Evolutionary conservation across 2,888 invertebrate genomes (phyloP), one percentile per base, ranked within the genome.

Genomic region (Lasioglossum villosulum): DNA sequence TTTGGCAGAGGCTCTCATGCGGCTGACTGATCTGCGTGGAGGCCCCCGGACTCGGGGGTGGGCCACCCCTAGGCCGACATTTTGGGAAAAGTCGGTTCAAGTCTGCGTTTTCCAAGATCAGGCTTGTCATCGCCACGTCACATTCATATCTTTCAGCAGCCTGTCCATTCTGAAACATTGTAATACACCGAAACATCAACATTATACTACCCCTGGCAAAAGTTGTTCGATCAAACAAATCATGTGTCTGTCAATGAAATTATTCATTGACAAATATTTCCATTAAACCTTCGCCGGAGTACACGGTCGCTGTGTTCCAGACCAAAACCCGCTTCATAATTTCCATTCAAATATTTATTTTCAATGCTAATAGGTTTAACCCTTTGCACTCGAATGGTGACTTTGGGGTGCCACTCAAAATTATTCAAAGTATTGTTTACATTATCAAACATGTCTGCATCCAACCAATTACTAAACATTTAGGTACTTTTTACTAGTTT

Each of bases 81-180:
- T 95, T 95, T 86, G 95, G 95, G 92, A 95, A 95, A 90, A 95
- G 94, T 92, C 93, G 94, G 91, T 94, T 95, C 92, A 95, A 94
- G 91, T 95, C 95, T 88, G 95, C 93, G 94, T 95, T 95, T 92
- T 95, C 95, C 93, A 95, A 94, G 92, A 95, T 95, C 95, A 95
- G 93, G 89, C 95, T 95, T 94, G 95, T 95, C 95, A 95, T 95
- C 95, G 95, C 95, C 94, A 92, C 93, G 90, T 90, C 88, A 92
- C 92, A 84, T 92, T 93, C 94, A 91, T 91, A 80, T 93, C 92
- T 89, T 91, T 92, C 89, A 91, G 88, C 84, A 91, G 89, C 91
- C 88, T 93, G 89, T 93, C 93, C 94, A 94, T 94, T 92, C 93
- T 94, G 80, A 19, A 83, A 88, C 34, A 75, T 23, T 6, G 37